Percentiles rank a stretch among this genome's conserved stretches.
Evolutionary conservation across 2,888 invertebrate species (phyloP).

Genomic region (Dasypolia templi): DNA sequence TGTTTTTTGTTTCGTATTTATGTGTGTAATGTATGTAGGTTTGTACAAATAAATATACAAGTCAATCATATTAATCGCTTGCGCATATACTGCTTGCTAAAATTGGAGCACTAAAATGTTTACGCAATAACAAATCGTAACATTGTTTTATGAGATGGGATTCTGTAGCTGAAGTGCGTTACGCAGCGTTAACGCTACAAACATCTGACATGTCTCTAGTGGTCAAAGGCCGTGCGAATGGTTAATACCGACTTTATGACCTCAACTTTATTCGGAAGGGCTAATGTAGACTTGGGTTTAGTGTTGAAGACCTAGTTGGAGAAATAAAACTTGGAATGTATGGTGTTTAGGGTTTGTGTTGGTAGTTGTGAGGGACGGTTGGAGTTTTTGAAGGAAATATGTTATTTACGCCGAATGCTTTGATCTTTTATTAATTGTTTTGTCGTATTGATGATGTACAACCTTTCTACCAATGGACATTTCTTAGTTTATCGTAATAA

Average conservation of each 20-base stretch:
- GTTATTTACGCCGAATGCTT: no score
- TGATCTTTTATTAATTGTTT: background rate
- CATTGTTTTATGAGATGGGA: no score
- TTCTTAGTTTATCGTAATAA: background rate
- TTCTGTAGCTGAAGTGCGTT: background rate
- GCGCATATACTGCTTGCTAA: no score
- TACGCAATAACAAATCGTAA: background rate
- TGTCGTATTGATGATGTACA: background rate
- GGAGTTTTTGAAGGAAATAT: no score
- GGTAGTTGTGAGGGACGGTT: background rate
- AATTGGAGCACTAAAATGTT: background rate
- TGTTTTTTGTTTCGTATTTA: no score
- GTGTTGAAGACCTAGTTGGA: slow-evolving; percentile 59
- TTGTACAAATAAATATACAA: no score
- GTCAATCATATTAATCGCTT: no score
- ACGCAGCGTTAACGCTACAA: slow-evolving; percentile 4
- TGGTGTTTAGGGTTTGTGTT: slow-evolving; percentile 41
- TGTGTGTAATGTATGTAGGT: no score
- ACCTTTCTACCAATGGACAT: background rate
- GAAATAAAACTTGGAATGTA: slow-evolving; percentile 59
- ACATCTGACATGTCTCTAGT: slow-evolving; percentile 33
- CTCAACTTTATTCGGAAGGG: slow-evolving; percentile 55
- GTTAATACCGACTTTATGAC: slow-evolving; percentile 65
- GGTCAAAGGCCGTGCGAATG: slow-evolving; percentile 38
- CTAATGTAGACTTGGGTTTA: slow-evolving; percentile 62